These are phyloP conservation scores for Tiaroga cobitis DNA, from an alignment of 2,797 vertebrate genomes.

Conservation along the genomic window DNA sequence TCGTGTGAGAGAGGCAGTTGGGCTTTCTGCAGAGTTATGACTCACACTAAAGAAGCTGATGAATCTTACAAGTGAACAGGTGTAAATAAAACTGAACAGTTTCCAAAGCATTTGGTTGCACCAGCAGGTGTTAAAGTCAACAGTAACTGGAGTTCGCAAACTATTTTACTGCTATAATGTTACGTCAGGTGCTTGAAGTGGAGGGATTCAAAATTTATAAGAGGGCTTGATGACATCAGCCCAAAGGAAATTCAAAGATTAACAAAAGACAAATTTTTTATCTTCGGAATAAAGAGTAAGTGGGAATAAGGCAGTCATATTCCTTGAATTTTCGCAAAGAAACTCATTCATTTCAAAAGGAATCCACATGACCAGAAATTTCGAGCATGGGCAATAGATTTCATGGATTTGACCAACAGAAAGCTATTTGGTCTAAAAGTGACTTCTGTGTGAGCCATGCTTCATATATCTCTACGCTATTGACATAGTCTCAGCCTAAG, in stretches of 20 bases:
- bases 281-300: neutral
- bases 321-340: neutral
- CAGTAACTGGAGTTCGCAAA: neutral
- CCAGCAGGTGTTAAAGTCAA: neutral
- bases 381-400: neutral
- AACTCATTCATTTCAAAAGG: neutral
- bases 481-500: too few species aligned
- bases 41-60: slow-evolving; percentile 9
- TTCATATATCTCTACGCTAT: neutral
- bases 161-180: neutral
- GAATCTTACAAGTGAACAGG: neutral
- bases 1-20: slow-evolving; percentile 6
- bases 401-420: neutral
- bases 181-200: neutral
- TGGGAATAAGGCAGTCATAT: too few species aligned
- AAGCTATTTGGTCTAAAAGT: neutral
- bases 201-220: neutral
- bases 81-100: neutral
- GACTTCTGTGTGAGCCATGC: too few species aligned
- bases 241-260: neutral
- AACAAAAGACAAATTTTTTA: neutral
- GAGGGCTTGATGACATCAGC: neutral
- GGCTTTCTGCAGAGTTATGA: slow-evolving; percentile 35
- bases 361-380: neutral
- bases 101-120: slow-evolving; percentile 4